Conservation (phyloP, 2,797 vertebrate genomes). For the Rhynchonycteris naso region DNA sequence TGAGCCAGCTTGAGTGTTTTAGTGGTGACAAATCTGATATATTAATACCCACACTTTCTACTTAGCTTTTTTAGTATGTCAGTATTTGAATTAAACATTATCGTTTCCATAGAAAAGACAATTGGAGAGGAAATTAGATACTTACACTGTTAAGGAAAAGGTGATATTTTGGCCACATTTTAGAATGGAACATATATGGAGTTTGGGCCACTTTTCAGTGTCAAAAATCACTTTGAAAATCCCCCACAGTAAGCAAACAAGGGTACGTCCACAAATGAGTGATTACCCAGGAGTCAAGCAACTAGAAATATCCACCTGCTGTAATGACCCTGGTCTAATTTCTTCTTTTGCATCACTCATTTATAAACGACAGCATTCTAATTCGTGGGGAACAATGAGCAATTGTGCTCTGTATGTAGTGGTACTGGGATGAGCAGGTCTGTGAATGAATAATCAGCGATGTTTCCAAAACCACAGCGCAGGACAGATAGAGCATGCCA, state of each 20-base stretch:
- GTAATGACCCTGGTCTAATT: slow-evolving; percentile 60
- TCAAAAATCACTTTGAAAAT: slow-evolving; percentile 46
- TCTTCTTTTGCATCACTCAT: slow-evolving; percentile 61
- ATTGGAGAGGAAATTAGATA: slow-evolving; percentile 35
- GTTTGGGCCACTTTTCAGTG: neutral
- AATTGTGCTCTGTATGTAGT: neutral
- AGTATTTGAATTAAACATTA: slow-evolving; percentile 22
- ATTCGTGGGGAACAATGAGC: slow-evolving; percentile 66
- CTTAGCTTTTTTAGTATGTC: slow-evolving; percentile 23
- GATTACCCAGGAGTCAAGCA: slow-evolving; percentile 46
- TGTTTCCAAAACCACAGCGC: slow-evolving; percentile 47
- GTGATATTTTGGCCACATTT: slow-evolving; percentile 39
- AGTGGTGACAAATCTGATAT: slow-evolving; percentile 14
- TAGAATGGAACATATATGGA: neutral
- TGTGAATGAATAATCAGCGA: slow-evolving; percentile 72
- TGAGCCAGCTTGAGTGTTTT: neutral
- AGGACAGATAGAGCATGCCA: slow-evolving; percentile 31
- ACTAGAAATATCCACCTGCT: slow-evolving; percentile 56
- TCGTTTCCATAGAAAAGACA: slow-evolving; percentile 17
- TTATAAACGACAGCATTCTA: slow-evolving; percentile 71
- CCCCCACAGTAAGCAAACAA: neutral
- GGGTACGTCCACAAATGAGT: slow-evolving; percentile 23
- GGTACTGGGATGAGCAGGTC: slow-evolving; percentile 41
- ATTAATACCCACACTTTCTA: neutral
- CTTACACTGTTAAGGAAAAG: neutral